phyloP scores from a whole-genome alignment of 2,797 vertebrate genomes.

The Oceanodroma leucorhoa region DNA sequence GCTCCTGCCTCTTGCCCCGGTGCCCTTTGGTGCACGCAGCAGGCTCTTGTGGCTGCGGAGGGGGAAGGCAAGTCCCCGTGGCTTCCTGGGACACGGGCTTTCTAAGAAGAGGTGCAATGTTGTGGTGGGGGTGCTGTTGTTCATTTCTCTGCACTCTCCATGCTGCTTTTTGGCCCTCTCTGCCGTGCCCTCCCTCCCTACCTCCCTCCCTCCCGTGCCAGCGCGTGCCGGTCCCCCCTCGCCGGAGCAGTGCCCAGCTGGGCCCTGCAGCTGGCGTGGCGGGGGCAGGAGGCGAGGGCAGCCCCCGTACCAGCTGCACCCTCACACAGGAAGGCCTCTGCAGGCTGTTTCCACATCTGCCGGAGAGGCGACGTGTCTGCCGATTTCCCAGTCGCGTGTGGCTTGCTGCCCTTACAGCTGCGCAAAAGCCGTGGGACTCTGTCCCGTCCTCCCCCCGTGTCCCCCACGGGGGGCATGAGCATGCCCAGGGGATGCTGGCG shows the following conservation, averaged over 20 bases:
- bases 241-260: constrained; percentile 15
- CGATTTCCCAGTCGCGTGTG: background rate
- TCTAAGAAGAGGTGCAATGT: background rate
- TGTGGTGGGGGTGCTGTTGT: background rate
- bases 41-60: accelerated
- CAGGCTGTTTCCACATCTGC: constrained; percentile 22
- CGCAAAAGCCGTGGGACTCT: accelerated
- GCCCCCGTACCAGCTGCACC: constrained; percentile 37
- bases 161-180: background rate
- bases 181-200: background rate
- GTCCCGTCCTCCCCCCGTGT: background rate
- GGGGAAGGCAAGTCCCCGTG: accelerated
- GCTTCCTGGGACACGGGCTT: background rate
- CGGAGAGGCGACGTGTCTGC: background rate
- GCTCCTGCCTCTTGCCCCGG: background rate
- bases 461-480: background rate
- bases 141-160: accelerated
- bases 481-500: background rate
- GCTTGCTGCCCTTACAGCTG: constrained; percentile 50
- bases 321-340: background rate
- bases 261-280: background rate
- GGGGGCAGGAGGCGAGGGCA: constrained; percentile 8
- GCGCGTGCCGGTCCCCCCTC: accelerated
- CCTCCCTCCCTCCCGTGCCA: background rate
- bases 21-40: background rate